A percentile compares a stretch with the other conserved stretches of the same genome.
Evolutionary conservation across 1,140 invertebrate species (phyloP).

Genomic region (Eueides isabella): DNA sequence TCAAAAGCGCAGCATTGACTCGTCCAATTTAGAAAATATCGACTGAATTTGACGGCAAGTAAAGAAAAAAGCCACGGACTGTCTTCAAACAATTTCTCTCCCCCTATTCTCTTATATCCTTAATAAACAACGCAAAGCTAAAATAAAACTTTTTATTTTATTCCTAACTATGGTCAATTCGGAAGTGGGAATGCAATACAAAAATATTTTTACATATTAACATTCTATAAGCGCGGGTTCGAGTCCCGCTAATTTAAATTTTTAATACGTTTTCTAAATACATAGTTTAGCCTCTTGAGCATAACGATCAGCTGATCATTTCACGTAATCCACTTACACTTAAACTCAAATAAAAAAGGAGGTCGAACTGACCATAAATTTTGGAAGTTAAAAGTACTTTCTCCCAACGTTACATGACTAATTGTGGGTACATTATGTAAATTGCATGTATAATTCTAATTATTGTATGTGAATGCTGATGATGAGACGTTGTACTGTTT

Average conservation of each 20-base stretch:
- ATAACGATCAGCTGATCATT: not conserved
- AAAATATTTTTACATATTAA: no score
- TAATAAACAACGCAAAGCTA: not conserved
- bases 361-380: conserved; percentile 16
- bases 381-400: conserved; percentile 1
- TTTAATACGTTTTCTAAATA: not conserved
- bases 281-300: not conserved
- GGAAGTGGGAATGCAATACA: no score
- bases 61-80: no score
- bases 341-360: conserved; percentile 4
- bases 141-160: not conserved
- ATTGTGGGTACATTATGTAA: not conserved
- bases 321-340: conserved; percentile 8
- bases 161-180: no score
- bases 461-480: not conserved
- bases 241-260: no score
- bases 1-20: not conserved
- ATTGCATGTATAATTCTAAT: not conserved
- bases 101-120: not conserved
- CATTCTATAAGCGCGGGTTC: no score
- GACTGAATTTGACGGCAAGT: not conserved
- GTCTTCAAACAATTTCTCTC: not conserved
- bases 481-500: not conserved
- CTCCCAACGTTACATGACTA: conserved; percentile 1
- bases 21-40: not conserved